Percentiles rank a stretch among this genome's conserved stretches.
Conservation (phyloP, 2,888 invertebrate species). For the Pegoplata infirma region DNA sequence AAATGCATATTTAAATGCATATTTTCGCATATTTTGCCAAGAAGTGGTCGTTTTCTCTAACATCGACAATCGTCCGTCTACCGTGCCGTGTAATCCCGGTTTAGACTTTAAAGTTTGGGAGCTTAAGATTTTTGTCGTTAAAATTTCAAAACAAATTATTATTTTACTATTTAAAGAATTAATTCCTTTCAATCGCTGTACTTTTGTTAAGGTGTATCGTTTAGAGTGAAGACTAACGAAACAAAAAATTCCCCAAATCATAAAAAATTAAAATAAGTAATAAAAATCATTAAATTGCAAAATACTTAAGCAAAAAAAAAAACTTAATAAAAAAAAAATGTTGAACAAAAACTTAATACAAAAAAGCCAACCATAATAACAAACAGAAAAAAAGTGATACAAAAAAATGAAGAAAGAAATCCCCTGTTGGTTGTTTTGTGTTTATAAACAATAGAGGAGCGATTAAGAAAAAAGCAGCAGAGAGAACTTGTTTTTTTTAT, state of each 20-base stretch:
- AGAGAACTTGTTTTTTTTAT: constrained; percentile 24
- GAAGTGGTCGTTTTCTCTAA: too few relatives aligned
- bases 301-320: constrained; percentile 12
- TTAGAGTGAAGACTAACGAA: neutral
- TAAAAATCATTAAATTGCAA: constrained; percentile 38
- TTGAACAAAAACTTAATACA: neutral
- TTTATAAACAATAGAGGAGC: constrained; percentile 31
- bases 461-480: constrained; percentile 16
- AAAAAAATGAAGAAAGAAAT: neutral
- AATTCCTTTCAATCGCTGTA: neutral
- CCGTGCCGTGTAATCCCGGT: too few relatives aligned
- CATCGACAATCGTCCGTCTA: too few relatives aligned
- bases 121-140: too few relatives aligned
- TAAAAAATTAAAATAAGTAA: constrained; percentile 14
- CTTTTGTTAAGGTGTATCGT: neutral
- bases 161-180: too few relatives aligned
- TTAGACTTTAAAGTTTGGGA: too few relatives aligned
- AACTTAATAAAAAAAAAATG: neutral
- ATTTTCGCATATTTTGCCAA: too few relatives aligned
- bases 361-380: neutral
- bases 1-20: too few relatives aligned
- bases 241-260: constrained; percentile 1
- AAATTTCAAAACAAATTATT: too few relatives aligned
- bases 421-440: constrained; percentile 1
- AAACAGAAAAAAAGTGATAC: neutral